Percentiles rank a stretch among this genome's conserved stretches.
phyloP scores from a whole-genome alignment of 2,113 vertebrate genomes.

The Octodon degus region DNA sequence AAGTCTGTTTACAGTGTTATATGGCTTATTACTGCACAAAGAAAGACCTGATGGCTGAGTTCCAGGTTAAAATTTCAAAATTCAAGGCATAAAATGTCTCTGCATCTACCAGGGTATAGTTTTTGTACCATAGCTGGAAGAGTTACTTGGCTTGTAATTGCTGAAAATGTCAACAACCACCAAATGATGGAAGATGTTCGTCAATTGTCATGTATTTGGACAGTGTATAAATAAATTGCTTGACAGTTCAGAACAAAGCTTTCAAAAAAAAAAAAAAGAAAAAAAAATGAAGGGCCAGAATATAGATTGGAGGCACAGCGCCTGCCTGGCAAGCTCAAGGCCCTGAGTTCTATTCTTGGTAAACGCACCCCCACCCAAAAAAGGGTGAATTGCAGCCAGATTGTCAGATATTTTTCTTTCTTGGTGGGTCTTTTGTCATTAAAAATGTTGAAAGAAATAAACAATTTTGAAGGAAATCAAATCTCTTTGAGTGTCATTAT shows the following conservation, averaged over 20 bases:
- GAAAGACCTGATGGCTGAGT: neutral
- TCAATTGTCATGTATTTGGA: neutral
- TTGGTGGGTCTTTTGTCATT: neutral
- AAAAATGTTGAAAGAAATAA: neutral
- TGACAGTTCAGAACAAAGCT: neutral
- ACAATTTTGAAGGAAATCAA: neutral
- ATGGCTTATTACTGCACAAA: neutral
- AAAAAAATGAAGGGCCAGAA: too few species aligned
- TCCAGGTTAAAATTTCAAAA: neutral
- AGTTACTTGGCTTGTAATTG: neutral
- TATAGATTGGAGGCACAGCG: too few species aligned
- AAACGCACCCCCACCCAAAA: too few species aligned
- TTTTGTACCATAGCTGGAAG: neutral
- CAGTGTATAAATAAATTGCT: neutral
- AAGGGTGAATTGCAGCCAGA: neutral
- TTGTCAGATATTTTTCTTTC: neutral
- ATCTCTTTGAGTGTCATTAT: neutral
- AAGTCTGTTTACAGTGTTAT: neutral
- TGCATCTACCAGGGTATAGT: neutral
- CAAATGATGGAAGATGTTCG: neutral
- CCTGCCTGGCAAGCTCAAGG: too few species aligned
- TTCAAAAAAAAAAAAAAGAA: neutral
- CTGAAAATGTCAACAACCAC: neutral
- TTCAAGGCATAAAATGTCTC: neutral
- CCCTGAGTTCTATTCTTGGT: too few species aligned